Conservation (phyloP, 1,140 invertebrate species). For the Bombus haemorrhoidalis region DNA sequence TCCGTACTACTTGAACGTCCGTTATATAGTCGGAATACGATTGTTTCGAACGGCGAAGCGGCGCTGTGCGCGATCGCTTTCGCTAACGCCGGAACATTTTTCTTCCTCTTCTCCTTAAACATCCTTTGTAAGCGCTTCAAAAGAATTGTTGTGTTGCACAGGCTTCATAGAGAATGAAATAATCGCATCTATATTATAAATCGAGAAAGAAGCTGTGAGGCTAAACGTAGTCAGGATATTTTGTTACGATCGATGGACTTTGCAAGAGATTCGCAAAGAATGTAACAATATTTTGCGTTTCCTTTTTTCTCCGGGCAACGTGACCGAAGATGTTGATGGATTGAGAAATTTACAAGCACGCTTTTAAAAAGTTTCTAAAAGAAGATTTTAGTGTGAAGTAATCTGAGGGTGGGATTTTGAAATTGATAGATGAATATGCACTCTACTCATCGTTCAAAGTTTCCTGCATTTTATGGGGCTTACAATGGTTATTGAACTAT, state of each 20-base stretch:
- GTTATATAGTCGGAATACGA: slow-evolving; percentile 64
- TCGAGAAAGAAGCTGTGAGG: too few relatives aligned
- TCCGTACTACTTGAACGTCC: slow-evolving; percentile 54
- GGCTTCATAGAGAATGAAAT: slow-evolving; percentile 28
- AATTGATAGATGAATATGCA: slow-evolving; percentile 3
- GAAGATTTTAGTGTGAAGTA: not conserved
- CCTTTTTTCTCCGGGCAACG: slow-evolving; percentile 70
- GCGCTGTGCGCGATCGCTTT: slow-evolving; percentile 38
- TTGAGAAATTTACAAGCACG: not conserved
- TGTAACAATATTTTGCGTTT: slow-evolving; percentile 38
- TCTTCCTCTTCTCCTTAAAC: slow-evolving; percentile 41
- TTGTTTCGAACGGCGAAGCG: slow-evolving; percentile 57
- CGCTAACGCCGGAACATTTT: slow-evolving; percentile 54
- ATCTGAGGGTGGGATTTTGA: not conserved
- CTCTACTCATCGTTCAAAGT: not conserved
- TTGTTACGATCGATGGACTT: not conserved
- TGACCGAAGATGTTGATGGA: slow-evolving; percentile 63
- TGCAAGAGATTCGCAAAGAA: not conserved
- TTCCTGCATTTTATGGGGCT: not conserved
- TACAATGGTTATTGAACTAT: not conserved
- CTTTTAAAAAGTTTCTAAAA: not conserved
- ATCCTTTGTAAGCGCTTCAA: slow-evolving; percentile 48
- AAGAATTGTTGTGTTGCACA: slow-evolving; percentile 42
- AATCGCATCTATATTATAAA: slow-evolving; percentile 19
- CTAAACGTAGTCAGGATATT: slow-evolving; percentile 3